Evolutionary conservation across 2,113 vertebrate genomes (phyloP), one percentile per base, ranked within the genome.

Genomic region (Semnopithecus entellus): DNA sequence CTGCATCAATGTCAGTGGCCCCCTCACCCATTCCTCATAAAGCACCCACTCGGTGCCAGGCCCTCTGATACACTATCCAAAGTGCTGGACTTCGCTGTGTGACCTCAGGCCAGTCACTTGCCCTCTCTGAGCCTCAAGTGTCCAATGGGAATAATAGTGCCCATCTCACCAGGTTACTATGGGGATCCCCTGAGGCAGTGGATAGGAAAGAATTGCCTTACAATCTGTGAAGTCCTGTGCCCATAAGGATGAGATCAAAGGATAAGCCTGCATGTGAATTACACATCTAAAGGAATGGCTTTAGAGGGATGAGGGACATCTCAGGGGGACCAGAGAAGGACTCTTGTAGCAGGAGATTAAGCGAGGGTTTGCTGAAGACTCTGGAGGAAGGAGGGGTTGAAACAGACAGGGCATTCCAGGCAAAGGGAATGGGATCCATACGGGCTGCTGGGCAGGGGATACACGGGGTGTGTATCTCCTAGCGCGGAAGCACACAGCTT

Each of bases 301-400:
- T 43, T 40, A 38, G 18, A 9, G 38, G 30, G 38, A 0, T 3
- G n/a, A 50, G 14, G 11, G 16, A 4, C 18, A 8, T 2, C 79
- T 20, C 45, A 6, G 89, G 70, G 89, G 70, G 4, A 3, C 11
- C 27, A 2, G 45, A 35, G 48, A 23, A 5, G 40, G 38, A 8
- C n/a, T 35, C 20, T 1, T 0, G 16, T 40, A 30, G 43, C 7
- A 0, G 25, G 40, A 45, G 57, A 32, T 40, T 2, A 7, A 14
- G 20, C 52, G 11, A 0, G 61, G 5, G 0, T 52, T 80, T 12
- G 12, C 70, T 18, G 16, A 5, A 16, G 68, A 83, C 45, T 0
- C 38, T 4, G 0, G 5, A n/a, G 18, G 3, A 18, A 18, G 30
- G 8, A 10, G 22, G 40, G 50, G 32, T 3, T n/a, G 1, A 13